Base-by-base conservation (phyloP, 2,113 vertebrate species). In the Thunnus thynnus region DNA sequence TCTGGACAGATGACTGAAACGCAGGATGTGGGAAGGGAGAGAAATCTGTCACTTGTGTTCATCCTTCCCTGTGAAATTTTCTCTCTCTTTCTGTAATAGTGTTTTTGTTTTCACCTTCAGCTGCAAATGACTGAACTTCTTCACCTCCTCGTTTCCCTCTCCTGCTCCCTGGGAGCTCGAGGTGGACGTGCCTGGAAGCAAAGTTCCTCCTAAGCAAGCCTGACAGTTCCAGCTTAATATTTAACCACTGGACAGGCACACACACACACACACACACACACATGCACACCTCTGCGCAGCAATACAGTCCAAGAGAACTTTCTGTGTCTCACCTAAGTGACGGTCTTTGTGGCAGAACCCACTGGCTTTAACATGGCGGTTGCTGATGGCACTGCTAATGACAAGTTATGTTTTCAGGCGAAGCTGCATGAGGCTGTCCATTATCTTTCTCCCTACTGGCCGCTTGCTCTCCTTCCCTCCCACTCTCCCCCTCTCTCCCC, bases 171-270 rank as follows among this genome's bases (percentile, higher is more conserved):
- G 30, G 70, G 66, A 74, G 80, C 84, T 83, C 14, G 51, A 87
- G 69, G 76, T 86, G 78, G 88, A 92, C 78, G 80, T 91, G 89
- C 82, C 88, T 82, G 67, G 75, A 82, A 91, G 91, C 85, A 71
- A 88, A 88, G 86, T 87, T 91, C 81, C 84, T 86, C 61, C 85
- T 80, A 74, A 93, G 82, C 77, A 63, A 78, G 57, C 61, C 84
- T 94, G 94, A 94, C 93, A 94, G 93, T 79, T 93, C 79, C 77
- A 86, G 71, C 87, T 95, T 92, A 94, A 95, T 95, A 95, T 95
- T 95, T 95, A 89, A 95, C 86, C 72, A 80, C 68, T 55, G 80
- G 84, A 88, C 74, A 51, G 46, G 47, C 75, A 69, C 58, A 32
- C 69, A 41, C 36, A 70, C 68, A 57, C 22, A 54, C 64, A 54